Percentiles rank a stretch among this genome's conserved stretches.
These are phyloP conservation scores for Anabacerthia variegaticeps DNA, from an alignment of 2,797 vertebrate genomes.

Conservation along the genomic window DNA sequence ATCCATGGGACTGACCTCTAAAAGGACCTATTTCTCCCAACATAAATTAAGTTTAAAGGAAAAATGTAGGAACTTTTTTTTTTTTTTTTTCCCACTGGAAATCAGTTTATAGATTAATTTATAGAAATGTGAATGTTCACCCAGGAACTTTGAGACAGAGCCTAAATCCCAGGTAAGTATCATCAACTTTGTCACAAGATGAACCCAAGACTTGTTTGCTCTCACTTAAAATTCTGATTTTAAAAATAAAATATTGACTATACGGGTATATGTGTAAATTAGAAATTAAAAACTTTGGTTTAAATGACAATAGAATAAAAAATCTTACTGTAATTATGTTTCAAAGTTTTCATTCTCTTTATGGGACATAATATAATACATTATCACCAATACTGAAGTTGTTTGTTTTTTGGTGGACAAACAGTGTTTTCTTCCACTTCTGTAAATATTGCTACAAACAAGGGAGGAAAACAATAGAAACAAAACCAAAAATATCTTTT, in stretches of 20 bases:
- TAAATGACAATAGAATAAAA: not conserved
- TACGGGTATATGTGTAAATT: not conserved
- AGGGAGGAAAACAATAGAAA: accelerated
- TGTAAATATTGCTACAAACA: not conserved
- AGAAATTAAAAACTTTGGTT: not conserved
- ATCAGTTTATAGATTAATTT: not conserved
- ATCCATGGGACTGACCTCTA: not conserved
- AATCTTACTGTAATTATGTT: not conserved
- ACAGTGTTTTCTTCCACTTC: not conserved
- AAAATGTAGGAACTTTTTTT: not conserved
- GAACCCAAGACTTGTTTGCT: not conserved
- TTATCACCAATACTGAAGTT: not conserved
- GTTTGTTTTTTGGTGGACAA: not conserved
- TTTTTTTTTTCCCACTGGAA: not conserved
- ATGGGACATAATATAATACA: not conserved
- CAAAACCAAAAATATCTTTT: accelerated
- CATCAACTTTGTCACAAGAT: not conserved
- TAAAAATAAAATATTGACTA: not conserved
- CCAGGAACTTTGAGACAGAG: not conserved
- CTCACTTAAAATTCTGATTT: not conserved
- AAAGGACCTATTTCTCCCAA: not conserved
- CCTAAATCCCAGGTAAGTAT: not conserved
- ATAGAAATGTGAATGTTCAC: not conserved
- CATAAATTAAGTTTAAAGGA: not conserved
- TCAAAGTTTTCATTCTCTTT: not conserved